These are phyloP conservation scores for Periophthalmus modestus DNA, from an alignment of 2,113 vertebrate species.

Conservation along the genomic window DNA sequence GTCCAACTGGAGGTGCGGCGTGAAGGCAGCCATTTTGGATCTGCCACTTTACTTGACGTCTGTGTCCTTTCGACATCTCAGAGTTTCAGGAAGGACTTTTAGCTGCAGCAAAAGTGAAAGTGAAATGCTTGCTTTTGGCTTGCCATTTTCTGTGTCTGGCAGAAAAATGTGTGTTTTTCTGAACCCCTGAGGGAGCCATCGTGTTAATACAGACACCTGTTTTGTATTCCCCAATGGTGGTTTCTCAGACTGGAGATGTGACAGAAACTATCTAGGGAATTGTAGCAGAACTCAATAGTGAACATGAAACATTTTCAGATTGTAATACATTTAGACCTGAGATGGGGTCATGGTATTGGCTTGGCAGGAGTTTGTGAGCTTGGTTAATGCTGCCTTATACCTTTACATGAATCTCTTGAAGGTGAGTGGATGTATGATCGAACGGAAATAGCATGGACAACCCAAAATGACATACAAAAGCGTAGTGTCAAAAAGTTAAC, in stretches of 20 bases:
- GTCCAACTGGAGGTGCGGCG: slow-evolving; percentile 21
- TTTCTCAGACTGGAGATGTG: neutral
- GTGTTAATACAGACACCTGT: slow-evolving; percentile 23
- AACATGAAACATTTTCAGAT: neutral
- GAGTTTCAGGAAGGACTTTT: slow-evolving; percentile 11
- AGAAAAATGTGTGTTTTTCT: neutral
- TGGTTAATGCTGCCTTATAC: neutral
- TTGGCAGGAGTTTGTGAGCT: neutral
- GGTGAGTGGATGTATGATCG: neutral
- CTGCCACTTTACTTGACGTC: slow-evolving; percentile 35
- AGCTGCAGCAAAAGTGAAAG: slow-evolving; percentile 3
- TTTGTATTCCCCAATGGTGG: slow-evolving; percentile 14
- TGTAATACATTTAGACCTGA: neutral
- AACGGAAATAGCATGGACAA: neutral
- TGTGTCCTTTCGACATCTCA: slow-evolving; percentile 20
- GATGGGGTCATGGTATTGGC: neutral
- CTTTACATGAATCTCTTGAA: neutral
- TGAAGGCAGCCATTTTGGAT: slow-evolving; percentile 41
- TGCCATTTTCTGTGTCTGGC: slow-evolving; percentile 10
- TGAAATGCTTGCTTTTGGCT: slow-evolving; percentile 1
- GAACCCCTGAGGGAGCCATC: neutral
- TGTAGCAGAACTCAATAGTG: neutral
- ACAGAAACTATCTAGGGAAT: neutral
- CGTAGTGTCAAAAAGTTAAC: neutral
- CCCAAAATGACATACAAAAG: neutral